A percentile compares a stretch with the other conserved stretches of the same genome.
phyloP scores from a whole-genome alignment of 1,140 invertebrate species.

The honey bee (Apis mellifera) region Amel_HAv3.1 CM009943.2:3732001-3732500 shows the following conservation, averaged over 20 bases:
- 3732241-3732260: conserved; percentile 93
- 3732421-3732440: conserved; percentile 68
- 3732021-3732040: conserved; percentile 96
- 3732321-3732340: conserved; percentile 67
- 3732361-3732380: background rate
- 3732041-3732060: conserved; percentile 83
- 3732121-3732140: background rate
- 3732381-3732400: background rate
- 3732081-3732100: background rate
- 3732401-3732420: conserved; percentile 6
- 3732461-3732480: conserved; percentile 71
- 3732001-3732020: conserved; percentile 96
- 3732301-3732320: conserved; percentile 82
- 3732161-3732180: conserved; percentile 99
- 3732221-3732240: conserved; percentile 84
- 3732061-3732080: conserved; percentile 82
- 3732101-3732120: background rate
- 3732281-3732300: conserved; percentile 87
- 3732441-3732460: conserved; percentile 56
- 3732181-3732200: conserved; percentile 90
- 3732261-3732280: conserved; percentile 90
- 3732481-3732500: conserved; percentile 73
- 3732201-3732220: conserved; percentile 87
- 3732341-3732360: conserved; percentile 51
- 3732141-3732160: conserved; percentile 96